These are phyloP conservation scores for Ephydatia muelleri DNA, from an alignment of 37 sponge, comb jelly and placozoan species.

Conservation along the genomic window DNA sequence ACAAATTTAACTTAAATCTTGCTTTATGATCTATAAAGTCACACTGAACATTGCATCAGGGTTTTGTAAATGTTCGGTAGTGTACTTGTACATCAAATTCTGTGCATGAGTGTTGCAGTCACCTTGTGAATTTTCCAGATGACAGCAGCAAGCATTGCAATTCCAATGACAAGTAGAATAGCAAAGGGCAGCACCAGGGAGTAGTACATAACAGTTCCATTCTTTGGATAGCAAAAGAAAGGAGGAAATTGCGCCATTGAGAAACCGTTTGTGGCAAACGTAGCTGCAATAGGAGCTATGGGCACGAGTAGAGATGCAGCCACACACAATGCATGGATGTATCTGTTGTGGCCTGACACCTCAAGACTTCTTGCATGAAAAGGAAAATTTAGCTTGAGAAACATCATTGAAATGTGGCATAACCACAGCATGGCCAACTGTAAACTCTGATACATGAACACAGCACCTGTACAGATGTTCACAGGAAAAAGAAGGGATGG, in stretches of 20 bases:
- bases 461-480: slow-evolving; percentile 20
- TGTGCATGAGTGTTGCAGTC: neutral
- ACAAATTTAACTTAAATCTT: no score
- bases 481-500: neutral
- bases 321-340: slow-evolving; percentile 25
- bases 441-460: slow-evolving; percentile 5
- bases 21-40: no score
- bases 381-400: slow-evolving; percentile 20
- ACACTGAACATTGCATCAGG: no score
- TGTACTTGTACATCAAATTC: no score
- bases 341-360: neutral
- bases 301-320: slow-evolving; percentile 29
- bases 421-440: slow-evolving; percentile 30
- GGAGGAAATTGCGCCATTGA: slow-evolving; percentile 11
- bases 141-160: slow-evolving; percentile 31
- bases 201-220: slow-evolving; percentile 16
- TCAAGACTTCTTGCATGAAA: slow-evolving; percentile 14
- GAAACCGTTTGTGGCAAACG: slow-evolving; percentile 15
- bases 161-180: slow-evolving; percentile 5
- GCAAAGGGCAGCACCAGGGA: slow-evolving; percentile 29
- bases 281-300: neutral
- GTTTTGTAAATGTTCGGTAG: no score
- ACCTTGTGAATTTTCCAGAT: slow-evolving; percentile 48
- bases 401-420: slow-evolving; percentile 5
- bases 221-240: slow-evolving; percentile 7